Percentiles rank a stretch among this genome's conserved stretches.
These are phyloP conservation scores for Sarotherodon lohbergeri DNA, from an alignment of 2,113 vertebrate genomes.

Conservation along the genomic window DNA sequence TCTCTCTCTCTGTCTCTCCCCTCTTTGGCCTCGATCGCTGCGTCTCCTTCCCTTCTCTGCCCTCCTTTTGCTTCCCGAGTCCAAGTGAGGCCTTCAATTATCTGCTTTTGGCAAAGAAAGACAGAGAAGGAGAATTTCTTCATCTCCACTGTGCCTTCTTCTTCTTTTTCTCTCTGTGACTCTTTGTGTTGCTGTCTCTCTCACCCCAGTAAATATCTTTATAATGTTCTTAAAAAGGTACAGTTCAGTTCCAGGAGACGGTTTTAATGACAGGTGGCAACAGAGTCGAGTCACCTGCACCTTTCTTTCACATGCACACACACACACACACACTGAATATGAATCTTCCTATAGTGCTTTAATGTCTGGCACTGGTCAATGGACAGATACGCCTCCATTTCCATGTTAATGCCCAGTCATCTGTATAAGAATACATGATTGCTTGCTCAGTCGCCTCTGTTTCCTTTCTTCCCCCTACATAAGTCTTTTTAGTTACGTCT, in stretches of 20 bases:
- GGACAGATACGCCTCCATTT: neutral
- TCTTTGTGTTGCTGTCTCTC: neutral
- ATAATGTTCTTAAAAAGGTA: neutral
- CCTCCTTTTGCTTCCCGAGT: constrained; percentile 27
- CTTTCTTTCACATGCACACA: neutral
- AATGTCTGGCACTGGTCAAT: neutral
- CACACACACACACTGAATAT: neutral
- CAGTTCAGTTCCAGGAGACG: neutral
- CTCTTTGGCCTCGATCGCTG: neutral
- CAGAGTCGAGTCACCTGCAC: neutral
- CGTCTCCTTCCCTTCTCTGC: neutral
- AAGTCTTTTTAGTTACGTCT: neutral
- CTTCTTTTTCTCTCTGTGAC: neutral
- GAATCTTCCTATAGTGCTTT: neutral
- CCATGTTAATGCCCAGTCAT: neutral
- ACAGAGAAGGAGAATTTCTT: neutral
- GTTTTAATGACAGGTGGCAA: constrained; percentile 25
- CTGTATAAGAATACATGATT: neutral
- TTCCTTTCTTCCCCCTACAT: neutral
- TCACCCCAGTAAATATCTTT: constrained; percentile 15
- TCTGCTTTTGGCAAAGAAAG: constrained; percentile 16
- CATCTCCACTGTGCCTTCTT: neutral
- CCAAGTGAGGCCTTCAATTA: constrained; percentile 60
- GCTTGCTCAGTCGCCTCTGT: neutral
- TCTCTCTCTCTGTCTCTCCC: neutral